Percentiles rank a stretch among this genome's conserved stretches.
Conservation (phyloP, 2,113 vertebrate genomes). For the Rissa tridactyla region DNA sequence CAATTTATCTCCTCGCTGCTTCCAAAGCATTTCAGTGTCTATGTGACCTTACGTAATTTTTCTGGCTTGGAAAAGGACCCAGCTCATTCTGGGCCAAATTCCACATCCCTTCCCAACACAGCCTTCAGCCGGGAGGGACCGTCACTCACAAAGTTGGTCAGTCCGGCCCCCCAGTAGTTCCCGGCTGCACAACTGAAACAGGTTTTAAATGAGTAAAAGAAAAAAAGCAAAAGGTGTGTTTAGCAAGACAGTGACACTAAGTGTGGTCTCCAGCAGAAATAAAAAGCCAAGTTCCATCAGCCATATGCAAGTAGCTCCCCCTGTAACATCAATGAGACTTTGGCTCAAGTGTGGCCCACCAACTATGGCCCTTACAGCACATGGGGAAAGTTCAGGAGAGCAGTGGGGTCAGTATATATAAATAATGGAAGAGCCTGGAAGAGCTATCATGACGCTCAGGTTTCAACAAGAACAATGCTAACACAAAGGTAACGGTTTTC, state of each 20-base stretch:
- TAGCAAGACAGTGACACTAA: not conserved
- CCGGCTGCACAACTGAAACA: not conserved
- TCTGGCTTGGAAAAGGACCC: not conserved
- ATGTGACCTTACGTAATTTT: conserved; percentile 24
- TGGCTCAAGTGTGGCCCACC: not conserved
- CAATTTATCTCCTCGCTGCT: not conserved
- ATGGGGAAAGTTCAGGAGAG: not conserved
- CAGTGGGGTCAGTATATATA: not conserved
- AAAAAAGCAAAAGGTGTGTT: not conserved
- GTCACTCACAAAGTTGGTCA: not conserved
- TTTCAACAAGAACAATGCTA: not conserved
- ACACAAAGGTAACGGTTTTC: not conserved
- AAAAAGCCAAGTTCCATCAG: not conserved
- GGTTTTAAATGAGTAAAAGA: not conserved
- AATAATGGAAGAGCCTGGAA: not conserved
- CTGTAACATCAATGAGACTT: not conserved
- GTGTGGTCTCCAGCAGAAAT: not conserved
- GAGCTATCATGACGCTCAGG: not conserved
- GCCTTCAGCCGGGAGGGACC: not conserved
- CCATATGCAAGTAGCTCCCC: not conserved
- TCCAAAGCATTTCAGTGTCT: not conserved
- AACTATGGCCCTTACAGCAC: not conserved
- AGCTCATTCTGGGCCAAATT: not conserved
- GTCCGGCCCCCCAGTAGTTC: not conserved
- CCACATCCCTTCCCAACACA: not conserved